Percentiles rank a stretch among this genome's conserved stretches.
phyloP scores from a whole-genome alignment of 2,888 invertebrate genomes.

The Apotomis betuletana region DNA sequence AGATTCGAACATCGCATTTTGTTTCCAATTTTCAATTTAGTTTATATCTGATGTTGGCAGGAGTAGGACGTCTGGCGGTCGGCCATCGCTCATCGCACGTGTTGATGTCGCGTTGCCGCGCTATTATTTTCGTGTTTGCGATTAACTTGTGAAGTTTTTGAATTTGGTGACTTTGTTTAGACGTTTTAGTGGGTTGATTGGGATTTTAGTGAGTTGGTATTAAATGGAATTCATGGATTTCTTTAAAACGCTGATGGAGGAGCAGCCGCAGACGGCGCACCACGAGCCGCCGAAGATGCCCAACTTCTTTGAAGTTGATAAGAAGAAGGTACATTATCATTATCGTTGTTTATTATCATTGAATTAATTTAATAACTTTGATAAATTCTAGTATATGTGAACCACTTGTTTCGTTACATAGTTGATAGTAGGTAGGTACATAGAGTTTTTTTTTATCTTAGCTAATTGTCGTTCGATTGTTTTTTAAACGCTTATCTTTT shows the following conservation, averaged over 20 bases:
- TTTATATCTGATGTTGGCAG: constrained; percentile 82
- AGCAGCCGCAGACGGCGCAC: constrained; percentile 62
- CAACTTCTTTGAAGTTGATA: constrained; percentile 78
- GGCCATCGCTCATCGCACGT: constrained; percentile 73
- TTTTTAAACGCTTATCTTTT: too few relatives aligned
- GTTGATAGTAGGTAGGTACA: too few relatives aligned
- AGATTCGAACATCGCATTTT: constrained; percentile 82
- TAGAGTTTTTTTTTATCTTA: too few relatives aligned
- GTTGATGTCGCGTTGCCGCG: constrained; percentile 61
- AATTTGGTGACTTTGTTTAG: neutral
- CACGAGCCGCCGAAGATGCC: constrained; percentile 73
- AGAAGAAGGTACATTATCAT: constrained; percentile 68
- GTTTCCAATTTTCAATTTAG: constrained; percentile 83
- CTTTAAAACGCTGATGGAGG: constrained; percentile 72
- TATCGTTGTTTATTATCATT: neutral
- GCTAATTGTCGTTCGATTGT: too few relatives aligned
- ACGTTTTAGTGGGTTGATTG: constrained; percentile 54
- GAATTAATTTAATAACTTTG: neutral
- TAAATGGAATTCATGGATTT: constrained; percentile 77
- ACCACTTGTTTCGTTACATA: too few relatives aligned
- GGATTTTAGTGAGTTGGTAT: constrained; percentile 49
- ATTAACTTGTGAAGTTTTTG: constrained; percentile 47
- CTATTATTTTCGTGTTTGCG: constrained; percentile 53
- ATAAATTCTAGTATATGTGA: neutral
- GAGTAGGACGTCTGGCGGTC: constrained; percentile 76